phyloP scores from a whole-genome alignment of 1,140 invertebrate species.

The Tetraneura akinire region DNA sequence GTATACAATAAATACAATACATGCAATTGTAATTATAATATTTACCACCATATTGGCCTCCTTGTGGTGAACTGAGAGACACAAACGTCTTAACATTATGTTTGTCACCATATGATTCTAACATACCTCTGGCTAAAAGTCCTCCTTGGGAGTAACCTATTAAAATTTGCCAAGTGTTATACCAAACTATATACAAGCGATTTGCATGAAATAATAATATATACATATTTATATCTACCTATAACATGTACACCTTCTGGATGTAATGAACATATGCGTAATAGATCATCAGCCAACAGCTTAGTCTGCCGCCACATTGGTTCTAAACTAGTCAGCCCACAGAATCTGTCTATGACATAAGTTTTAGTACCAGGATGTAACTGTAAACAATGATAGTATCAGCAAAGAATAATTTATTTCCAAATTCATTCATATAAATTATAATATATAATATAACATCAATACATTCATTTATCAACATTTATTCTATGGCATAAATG shows the following conservation, averaged over 20 bases:
- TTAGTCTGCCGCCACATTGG: constrained; percentile 84
- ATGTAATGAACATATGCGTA: constrained; percentile 71
- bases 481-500: too few relatives aligned
- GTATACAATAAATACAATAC: neutral
- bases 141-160: constrained; percentile 85
- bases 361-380: constrained; percentile 79
- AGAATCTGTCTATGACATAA: constrained; percentile 74
- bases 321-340: constrained; percentile 76
- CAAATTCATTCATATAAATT: too few relatives aligned
- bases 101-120: constrained; percentile 73
- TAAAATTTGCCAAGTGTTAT: constrained; percentile 43
- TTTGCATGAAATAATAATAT: neutral
- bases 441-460: too few relatives aligned
- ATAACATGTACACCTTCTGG: constrained; percentile 81
- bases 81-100: constrained; percentile 85
- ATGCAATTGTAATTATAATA: constrained; percentile 40
- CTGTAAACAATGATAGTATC: constrained; percentile 60
- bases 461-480: too few relatives aligned
- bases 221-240: constrained; percentile 60
- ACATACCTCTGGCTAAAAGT: constrained; percentile 73
- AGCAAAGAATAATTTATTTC: too few relatives aligned
- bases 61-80: constrained; percentile 85
- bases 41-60: constrained; percentile 89
- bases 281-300: constrained; percentile 71
- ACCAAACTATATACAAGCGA: neutral